phyloP scores from a whole-genome alignment of 2,888 invertebrate genomes.

The Pomacea canaliculata region DNA sequence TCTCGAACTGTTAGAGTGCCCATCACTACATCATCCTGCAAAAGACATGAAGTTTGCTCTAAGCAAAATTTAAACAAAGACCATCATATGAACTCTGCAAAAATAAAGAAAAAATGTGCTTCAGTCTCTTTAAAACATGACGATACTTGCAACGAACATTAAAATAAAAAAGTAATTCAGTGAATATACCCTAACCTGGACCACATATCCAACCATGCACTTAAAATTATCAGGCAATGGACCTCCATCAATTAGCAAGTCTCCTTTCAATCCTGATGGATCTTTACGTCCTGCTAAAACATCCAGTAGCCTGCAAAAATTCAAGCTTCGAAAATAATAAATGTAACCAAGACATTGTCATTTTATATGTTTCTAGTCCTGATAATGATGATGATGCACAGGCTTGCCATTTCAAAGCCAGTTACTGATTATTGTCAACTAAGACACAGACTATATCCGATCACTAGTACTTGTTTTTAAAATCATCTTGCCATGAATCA shows the following conservation, averaged over 20 bases:
- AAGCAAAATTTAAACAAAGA: background rate
- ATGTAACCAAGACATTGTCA: background rate
- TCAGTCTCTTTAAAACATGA: no score
- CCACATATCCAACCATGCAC: conserved; percentile 70
- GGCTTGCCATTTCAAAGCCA: no score
- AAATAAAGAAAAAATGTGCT: no score
- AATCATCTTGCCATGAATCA: no score
- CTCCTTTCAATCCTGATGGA: conserved; percentile 57
- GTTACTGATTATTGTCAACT: no score
- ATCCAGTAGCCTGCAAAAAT: conserved; percentile 60
- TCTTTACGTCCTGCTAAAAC: conserved; percentile 67
- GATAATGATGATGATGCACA: background rate
- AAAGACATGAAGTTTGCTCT: background rate
- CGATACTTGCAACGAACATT: no score
- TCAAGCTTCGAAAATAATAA: background rate
- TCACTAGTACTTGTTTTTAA: no score
- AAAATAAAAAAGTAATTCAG: no score
- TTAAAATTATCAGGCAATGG: conserved; percentile 67
- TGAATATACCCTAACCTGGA: conserved; percentile 57
- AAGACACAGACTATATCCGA: no score
- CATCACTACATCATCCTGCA: conserved; percentile 69
- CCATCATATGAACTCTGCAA: no score
- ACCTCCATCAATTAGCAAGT: conserved; percentile 64
- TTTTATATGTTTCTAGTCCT: background rate
- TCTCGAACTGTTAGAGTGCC: conserved; percentile 68